Conservation (phyloP, 2,888 invertebrate genomes). For the Argyresthia goedartella region DNA sequence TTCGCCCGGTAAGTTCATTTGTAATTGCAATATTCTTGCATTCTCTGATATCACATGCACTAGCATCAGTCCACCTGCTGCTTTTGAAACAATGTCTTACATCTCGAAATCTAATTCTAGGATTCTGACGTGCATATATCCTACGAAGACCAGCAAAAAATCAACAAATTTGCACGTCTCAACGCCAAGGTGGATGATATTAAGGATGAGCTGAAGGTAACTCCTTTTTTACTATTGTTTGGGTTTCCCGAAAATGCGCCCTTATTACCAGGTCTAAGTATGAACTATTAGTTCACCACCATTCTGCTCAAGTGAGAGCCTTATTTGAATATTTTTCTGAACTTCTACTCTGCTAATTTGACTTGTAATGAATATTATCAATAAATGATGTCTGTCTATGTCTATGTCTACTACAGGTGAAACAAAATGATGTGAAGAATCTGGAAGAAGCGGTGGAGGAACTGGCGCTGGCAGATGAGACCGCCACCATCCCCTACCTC, state of each 20-base stretch:
- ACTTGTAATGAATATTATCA: too few species aligned
- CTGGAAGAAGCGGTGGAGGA: constrained; percentile 94
- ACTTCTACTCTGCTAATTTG: too few species aligned
- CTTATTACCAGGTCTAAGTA: too few species aligned
- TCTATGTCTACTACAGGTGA: constrained; percentile 72
- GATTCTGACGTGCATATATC: constrained; percentile 95
- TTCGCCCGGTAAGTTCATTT: constrained; percentile 74
- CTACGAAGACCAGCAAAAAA: constrained; percentile 96
- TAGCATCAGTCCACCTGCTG: neutral
- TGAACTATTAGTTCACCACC: too few species aligned
- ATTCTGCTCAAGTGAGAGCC: too few species aligned
- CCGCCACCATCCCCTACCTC: constrained; percentile 82
- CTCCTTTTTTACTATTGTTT: too few species aligned
- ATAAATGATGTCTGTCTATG: too few species aligned
- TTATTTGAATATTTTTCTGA: too few species aligned
- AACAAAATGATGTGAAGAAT: constrained; percentile 92
- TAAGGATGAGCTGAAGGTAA: constrained; percentile 76
- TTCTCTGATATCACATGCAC: neutral
- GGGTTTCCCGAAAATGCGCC: too few species aligned
- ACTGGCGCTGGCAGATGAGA: constrained; percentile 82
- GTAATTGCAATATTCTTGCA: neutral
- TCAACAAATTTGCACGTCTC: constrained; percentile 94
- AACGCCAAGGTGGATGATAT: constrained; percentile 94
- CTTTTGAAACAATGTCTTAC: constrained; percentile 7
- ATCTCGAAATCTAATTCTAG: constrained; percentile 38